Conservation (phyloP, 2,113 vertebrate genomes). For the Spea multiplicata region DNA sequence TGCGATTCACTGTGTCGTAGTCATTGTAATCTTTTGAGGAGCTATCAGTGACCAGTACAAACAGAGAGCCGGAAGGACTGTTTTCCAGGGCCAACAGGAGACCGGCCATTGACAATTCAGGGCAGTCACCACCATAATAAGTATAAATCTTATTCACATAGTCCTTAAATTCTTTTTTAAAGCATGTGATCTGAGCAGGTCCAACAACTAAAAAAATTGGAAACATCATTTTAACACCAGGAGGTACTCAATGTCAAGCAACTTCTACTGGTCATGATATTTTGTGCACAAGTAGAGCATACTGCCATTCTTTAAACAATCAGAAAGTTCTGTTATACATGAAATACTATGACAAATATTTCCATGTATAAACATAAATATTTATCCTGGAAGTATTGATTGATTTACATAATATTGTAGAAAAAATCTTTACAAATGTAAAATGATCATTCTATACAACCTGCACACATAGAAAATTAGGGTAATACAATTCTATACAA, state of each 20-base stretch:
- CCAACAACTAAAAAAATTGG: slow-evolving; percentile 10
- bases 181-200: slow-evolving; percentile 3
- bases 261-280: neutral
- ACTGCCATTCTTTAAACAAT: too few species aligned
- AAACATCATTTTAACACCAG: neutral
- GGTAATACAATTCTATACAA: neutral
- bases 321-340: too few species aligned
- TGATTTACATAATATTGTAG: neutral
- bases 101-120: slow-evolving; percentile 18
- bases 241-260: neutral
- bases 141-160: neutral
- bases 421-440: neutral
- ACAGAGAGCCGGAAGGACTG: neutral
- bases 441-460: too few species aligned
- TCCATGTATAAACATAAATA: too few species aligned
- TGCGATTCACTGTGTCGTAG: neutral
- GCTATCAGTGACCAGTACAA: slow-evolving; percentile 11
- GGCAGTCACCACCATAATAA: slow-evolving; percentile 7
- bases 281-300: too few species aligned
- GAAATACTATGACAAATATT: too few species aligned
- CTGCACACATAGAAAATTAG: neutral
- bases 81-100: slow-evolving; percentile 8
- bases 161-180: neutral
- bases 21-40: slow-evolving; percentile 19
- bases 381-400: too few species aligned